Percentiles rank a stretch among this genome's conserved stretches.
Evolutionary conservation across 2,113 vertebrate genomes (phyloP).

Genomic region (Brevimyrus niger): DNA sequence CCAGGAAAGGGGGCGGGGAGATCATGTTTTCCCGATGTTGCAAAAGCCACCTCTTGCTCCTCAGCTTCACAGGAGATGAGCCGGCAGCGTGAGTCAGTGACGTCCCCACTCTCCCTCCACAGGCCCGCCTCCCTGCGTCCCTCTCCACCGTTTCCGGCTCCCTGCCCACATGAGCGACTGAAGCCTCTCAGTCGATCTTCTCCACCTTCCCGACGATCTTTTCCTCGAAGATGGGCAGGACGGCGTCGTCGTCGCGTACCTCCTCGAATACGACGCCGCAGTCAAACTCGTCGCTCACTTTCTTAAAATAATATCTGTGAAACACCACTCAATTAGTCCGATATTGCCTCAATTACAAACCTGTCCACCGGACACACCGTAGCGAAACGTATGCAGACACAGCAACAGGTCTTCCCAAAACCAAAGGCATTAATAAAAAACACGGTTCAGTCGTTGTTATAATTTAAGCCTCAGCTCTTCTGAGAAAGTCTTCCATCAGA

Average conservation of each 20-base stretch:
- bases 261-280: slow-evolving; percentile 95
- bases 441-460: background rate
- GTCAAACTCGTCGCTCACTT: slow-evolving; percentile 92
- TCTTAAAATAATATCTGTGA: slow-evolving; percentile 94
- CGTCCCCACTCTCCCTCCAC: background rate
- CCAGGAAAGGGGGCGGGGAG: slow-evolving; percentile 3
- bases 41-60: background rate
- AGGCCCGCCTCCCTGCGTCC: slow-evolving; percentile 6
- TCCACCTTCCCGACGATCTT: slow-evolving; percentile 95
- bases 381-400: background rate
- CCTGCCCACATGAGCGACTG: slow-evolving; percentile 5
- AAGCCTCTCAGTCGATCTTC: slow-evolving; percentile 76
- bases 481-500: background rate
- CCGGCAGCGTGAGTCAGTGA: background rate
- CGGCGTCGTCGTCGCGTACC: slow-evolving; percentile 78
- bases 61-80: background rate
- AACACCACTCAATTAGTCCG: background rate
- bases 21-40: background rate
- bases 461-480: background rate
- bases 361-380: background rate
- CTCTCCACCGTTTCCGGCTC: slow-evolving; percentile 49
- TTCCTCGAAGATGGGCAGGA: slow-evolving; percentile 85
- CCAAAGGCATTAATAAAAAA: background rate
- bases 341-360: background rate
- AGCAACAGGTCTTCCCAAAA: background rate